A percentile compares a stretch with the other conserved stretches of the same genome.
These are phyloP conservation scores for Carcharodon carcharias DNA, from an alignment of 2,797 vertebrate genomes.

Conservation along the genomic window DNA sequence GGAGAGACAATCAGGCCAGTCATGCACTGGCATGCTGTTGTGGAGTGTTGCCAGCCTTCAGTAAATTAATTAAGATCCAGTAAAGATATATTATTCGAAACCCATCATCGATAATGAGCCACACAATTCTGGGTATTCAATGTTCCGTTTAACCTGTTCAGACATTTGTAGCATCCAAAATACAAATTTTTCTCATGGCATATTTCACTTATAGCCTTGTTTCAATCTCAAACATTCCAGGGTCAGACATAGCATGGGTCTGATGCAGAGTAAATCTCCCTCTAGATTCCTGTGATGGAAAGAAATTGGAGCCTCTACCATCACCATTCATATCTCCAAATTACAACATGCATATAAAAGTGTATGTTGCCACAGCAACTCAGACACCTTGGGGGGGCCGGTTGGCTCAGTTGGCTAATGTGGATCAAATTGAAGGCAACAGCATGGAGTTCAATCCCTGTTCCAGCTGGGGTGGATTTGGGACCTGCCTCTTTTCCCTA, in stretches of 20 bases:
- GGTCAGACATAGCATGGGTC: background rate
- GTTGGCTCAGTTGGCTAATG: no score
- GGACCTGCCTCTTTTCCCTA: no score
- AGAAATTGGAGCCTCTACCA: no score
- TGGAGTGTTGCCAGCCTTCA: background rate
- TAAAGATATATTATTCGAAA: conserved; percentile 22
- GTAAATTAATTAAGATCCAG: conserved; percentile 18
- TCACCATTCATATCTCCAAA: no score
- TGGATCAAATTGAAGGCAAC: no score
- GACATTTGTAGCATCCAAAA: background rate
- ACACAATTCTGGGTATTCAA: background rate
- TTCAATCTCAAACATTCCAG: no score
- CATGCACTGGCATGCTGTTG: background rate
- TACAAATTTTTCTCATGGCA: no score
- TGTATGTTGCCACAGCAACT: no score
- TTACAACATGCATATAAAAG: no score
- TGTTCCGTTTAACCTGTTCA: background rate
- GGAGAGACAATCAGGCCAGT: conserved; percentile 1
- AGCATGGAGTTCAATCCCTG: no score
- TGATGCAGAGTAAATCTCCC: background rate
- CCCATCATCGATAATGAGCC: background rate
- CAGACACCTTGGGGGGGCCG: no score
- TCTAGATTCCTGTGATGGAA: background rate
- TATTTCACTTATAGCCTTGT: background rate
- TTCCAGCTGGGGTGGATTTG: no score